Evolutionary conservation across 2,888 invertebrate species (phyloP).

Genomic region (Eurois occulta): DNA sequence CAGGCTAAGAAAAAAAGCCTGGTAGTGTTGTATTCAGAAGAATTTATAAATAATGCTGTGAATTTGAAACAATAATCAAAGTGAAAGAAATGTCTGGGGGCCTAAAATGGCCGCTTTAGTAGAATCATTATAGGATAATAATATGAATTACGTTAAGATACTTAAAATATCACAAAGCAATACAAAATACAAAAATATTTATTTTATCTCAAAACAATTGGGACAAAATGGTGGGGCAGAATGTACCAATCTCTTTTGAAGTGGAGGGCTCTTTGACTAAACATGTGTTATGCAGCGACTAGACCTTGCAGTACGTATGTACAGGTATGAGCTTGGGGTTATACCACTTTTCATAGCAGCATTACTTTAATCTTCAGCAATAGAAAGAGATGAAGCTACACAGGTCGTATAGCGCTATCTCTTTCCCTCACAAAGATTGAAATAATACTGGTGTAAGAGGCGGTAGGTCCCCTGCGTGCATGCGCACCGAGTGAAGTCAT

Average conservation of each 20-base stretch:
- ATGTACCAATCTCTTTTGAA: neutral
- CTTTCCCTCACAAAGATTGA: neutral
- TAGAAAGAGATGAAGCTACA: neutral
- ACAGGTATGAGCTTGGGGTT: slow-evolving; percentile 73
- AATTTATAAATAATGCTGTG: no score
- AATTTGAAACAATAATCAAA: no score
- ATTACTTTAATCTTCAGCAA: neutral
- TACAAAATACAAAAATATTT: no score
- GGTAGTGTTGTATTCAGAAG: no score
- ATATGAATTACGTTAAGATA: no score
- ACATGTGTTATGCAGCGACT: slow-evolving; percentile 72
- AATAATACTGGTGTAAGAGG: neutral
- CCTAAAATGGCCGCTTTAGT: no score
- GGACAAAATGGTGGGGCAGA: neutral
- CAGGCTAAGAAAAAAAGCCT: no score
- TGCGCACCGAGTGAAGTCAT: slow-evolving; percentile 69
- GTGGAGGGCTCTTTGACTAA: slow-evolving; percentile 54
- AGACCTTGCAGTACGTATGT: slow-evolving; percentile 74
- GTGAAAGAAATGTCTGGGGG: no score
- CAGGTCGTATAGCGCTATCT: neutral
- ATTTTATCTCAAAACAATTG: no score
- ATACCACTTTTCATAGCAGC: neutral
- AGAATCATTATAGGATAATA: no score
- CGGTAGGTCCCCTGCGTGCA: slow-evolving; percentile 68
- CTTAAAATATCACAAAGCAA: no score